These are phyloP conservation scores for Fulmarus glacialis DNA, from an alignment of 2,113 vertebrate species.

Conservation along the genomic window DNA sequence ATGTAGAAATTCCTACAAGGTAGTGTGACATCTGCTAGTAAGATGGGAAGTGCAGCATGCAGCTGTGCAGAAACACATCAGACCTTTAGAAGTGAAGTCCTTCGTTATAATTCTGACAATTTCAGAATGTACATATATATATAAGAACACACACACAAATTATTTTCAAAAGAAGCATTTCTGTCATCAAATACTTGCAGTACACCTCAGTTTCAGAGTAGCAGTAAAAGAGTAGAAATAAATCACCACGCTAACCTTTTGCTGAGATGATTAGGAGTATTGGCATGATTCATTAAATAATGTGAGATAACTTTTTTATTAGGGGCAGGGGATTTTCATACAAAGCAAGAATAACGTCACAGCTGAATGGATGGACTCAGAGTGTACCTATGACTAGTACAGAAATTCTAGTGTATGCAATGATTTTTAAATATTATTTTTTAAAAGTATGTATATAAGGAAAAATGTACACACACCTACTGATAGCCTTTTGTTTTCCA, in stretches of 20 bases:
- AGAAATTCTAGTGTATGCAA: background rate
- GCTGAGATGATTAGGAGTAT: slow-evolving; percentile 43
- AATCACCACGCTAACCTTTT: slow-evolving; percentile 57
- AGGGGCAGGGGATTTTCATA: slow-evolving; percentile 20
- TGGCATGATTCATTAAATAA: slow-evolving; percentile 24
- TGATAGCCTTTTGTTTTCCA: background rate
- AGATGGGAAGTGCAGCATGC: background rate
- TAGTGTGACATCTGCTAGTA: background rate
- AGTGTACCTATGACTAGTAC: background rate
- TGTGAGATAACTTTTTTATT: slow-evolving; percentile 54
- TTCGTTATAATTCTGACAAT: background rate
- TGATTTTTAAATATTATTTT: background rate
- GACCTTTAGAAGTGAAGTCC: background rate
- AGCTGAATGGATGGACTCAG: background rate
- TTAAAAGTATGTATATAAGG: background rate
- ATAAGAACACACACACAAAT: background rate
- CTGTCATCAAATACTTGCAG: background rate
- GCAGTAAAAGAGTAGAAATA: slow-evolving; percentile 4
- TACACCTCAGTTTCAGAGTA: slow-evolving; percentile 9
- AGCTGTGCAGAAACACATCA: background rate
- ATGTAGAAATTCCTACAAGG: background rate
- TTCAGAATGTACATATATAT: background rate
- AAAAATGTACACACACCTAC: background rate
- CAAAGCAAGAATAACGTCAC: background rate
- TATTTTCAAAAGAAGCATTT: background rate